Base-by-base conservation (phyloP, 2,113 vertebrate genomes). In the Cairina moschata region DNA sequence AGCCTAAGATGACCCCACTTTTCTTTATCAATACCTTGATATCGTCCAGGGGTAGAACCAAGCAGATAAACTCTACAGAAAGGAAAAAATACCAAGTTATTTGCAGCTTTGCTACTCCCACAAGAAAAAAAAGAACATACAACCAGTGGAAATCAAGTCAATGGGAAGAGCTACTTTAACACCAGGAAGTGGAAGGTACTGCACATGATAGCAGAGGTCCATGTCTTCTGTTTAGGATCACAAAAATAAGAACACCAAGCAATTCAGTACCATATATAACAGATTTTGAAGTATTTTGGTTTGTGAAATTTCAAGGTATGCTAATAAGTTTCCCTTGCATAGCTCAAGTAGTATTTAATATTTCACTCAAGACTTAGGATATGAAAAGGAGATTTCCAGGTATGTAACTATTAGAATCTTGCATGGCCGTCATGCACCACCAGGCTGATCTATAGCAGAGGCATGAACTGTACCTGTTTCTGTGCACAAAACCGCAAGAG, bases 1-100 rank as follows among this genome's bases (percentile, higher is more conserved):
- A 99, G 98, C 87, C 98, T 98, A 94, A 99, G 98, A 94, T 99
- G 99, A 68, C 99, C 99, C 99, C 99, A 99, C 14, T 98, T 99
- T 82, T 99, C 98, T 98, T 99, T 99, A 46, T 99, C 98, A 78
- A 95, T 86, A 44, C 99, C 99, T 86, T 98, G 98, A 78, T 98
- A 99, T 77, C 99, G 98, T 83, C 99, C 99, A 38, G 99, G 99
- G 10, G 98, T 99, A 55, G 99, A 99, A 86, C 98, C 99, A 86
- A 99, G 97, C 48, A 99, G 98, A 96, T 99, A 99, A 8, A 99
- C 99, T 59, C 99, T 99, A 91, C 73, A 76, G 68, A 91, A 54
- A 32, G 40, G 34, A 42, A 67, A 66, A 56, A 65, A 8, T 25
- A 81, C 15, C 11, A 36, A n/a, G n/a, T 87, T 60, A 84, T 68